Percentiles rank a stretch among this genome's conserved stretches.
These are phyloP conservation scores for Numida meleagris DNA, from an alignment of 2,113 vertebrate species.

Conservation along the genomic window DNA sequence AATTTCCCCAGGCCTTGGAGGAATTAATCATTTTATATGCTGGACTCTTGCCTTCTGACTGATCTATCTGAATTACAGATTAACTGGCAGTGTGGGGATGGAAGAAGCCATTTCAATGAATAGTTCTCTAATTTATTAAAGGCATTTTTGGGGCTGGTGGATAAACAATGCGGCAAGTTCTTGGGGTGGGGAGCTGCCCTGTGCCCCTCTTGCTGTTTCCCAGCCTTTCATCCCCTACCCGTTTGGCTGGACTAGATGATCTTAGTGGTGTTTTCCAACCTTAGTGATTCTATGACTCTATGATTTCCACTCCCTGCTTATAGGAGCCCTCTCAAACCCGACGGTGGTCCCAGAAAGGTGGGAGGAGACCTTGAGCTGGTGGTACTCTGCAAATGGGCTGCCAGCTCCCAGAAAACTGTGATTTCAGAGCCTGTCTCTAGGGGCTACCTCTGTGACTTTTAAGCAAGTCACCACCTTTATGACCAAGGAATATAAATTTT, in stretches of 20 bases:
- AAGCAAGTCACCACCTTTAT: background rate
- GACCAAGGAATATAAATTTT: background rate
- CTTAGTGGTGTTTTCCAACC: too few relatives aligned
- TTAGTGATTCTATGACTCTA: too few relatives aligned
- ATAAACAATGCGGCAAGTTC: background rate
- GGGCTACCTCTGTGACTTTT: background rate
- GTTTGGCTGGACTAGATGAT: too few relatives aligned
- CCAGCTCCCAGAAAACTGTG: background rate
- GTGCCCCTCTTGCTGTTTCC: background rate
- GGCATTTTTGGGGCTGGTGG: slow-evolving; percentile 52
- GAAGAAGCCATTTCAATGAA: slow-evolving; percentile 73
- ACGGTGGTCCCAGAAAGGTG: background rate
- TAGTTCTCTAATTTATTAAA: slow-evolving; percentile 71
- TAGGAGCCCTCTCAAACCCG: background rate
- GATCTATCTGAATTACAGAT: slow-evolving; percentile 78
- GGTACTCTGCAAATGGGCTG: background rate
- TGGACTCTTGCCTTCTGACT: slow-evolving; percentile 66
- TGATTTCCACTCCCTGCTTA: background rate
- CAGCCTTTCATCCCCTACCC: background rate
- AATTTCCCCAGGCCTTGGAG: slow-evolving; percentile 24
- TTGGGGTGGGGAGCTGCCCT: background rate
- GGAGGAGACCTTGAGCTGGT: background rate
- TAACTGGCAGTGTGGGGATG: slow-evolving; percentile 62
- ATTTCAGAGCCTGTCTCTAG: background rate
- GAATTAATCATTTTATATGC: slow-evolving; percentile 68